Base-by-base conservation (phyloP, 2,797 vertebrate species). In the Serranus cabrilla region DNA sequence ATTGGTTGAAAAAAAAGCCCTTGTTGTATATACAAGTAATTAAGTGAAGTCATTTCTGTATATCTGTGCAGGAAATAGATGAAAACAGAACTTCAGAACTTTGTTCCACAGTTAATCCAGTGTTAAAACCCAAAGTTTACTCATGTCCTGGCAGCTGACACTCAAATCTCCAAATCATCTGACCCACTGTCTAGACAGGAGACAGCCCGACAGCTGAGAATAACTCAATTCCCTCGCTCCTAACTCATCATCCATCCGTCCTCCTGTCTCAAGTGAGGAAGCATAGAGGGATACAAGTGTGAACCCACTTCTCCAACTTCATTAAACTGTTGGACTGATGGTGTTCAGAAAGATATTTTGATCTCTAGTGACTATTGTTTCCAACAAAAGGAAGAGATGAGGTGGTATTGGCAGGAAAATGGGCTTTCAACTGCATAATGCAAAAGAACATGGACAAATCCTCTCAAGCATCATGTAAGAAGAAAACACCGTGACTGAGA, bases 401-500 rank as follows among this genome's bases (percentile, higher is more conserved):
- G 78, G 54, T 63, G 74, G 66, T 80, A 84, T 86, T 85, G 62
- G 83, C 58, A 76, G 66, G 60, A 55, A 85, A 89, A 91, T 67
- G 40, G 76, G 70, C 79, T 88, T 90, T 89, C 66, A 80, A 57
- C 39, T 74, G 80, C 80, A 84, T 85, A 89, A 93, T 89, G 84
- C 77, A 85, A 86, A 86, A 83, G 56, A 87, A 87, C 88, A 77
- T 9, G 31, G 50, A 63, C 74, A 88, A 89, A 93, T 85, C 74
- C 82, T 82, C 74, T 84, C 60, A 83, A 83, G 81, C 45, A 50
- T 70, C 49, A 13, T 73, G 65, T 61, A 71, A 54, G 63, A 57
- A 65, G 61, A 75, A 83, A 73, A 77, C 50, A 77, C 43, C 2
- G 57, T 31, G 50, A 77, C 71, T 68, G 61, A 62, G 49, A 52